A percentile compares a stretch with the other conserved stretches of the same genome.
Evolutionary conservation across 2,888 invertebrate genomes (phyloP).

Genomic region (Yponomeuta sedellus): DNA sequence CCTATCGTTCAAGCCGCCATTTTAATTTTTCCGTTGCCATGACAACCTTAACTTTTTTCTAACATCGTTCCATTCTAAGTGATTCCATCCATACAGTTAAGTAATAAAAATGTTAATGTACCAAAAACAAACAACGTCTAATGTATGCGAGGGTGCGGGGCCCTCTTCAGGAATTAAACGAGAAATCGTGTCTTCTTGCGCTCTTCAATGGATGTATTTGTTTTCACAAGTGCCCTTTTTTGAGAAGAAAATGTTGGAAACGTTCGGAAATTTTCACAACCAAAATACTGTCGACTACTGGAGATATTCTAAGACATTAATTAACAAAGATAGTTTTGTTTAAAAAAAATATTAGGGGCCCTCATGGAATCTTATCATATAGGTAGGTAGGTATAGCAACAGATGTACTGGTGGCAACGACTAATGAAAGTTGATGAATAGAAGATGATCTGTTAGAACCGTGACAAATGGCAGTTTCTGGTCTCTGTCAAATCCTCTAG

Average conservation of each 20-base stretch:
- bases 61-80: constrained; percentile 40
- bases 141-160: constrained; percentile 52
- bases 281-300: too few relatives aligned
- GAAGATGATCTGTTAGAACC: too few relatives aligned
- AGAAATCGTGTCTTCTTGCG: constrained; percentile 29
- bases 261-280: too few relatives aligned
- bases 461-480: too few relatives aligned
- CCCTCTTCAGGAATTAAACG: constrained; percentile 41
- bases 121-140: constrained; percentile 70
- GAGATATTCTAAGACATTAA: too few relatives aligned
- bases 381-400: too few relatives aligned
- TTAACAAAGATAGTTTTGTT: too few relatives aligned
- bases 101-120: constrained; percentile 76
- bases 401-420: too few relatives aligned
- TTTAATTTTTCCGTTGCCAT: neutral
- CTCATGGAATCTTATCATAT: too few relatives aligned
- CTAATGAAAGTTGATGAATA: too few relatives aligned
- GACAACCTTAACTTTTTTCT: neutral
- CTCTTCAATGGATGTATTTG: neutral
- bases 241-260: neutral
- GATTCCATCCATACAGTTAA: constrained; percentile 61
- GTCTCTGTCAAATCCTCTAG: too few relatives aligned
- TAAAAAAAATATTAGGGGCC: too few relatives aligned
- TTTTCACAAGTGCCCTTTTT: neutral
- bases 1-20: neutral